phyloP scores from a whole-genome alignment of 2,113 vertebrate genomes.

The Raphicerus campestris region DNA sequence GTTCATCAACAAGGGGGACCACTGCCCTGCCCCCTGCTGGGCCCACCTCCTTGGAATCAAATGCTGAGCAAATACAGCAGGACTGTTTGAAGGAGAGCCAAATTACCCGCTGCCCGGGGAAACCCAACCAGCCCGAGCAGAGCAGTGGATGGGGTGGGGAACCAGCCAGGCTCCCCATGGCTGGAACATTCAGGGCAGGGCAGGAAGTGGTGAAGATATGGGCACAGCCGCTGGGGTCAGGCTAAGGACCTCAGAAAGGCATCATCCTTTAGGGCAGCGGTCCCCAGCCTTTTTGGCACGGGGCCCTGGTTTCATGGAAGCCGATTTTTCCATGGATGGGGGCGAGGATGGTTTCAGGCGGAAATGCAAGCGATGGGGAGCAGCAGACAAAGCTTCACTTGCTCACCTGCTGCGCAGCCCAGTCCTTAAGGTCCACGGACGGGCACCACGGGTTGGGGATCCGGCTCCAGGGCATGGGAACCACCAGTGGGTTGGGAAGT shows the following conservation, averaged over 20 bases:
- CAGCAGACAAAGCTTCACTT: neutral
- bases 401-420: neutral
- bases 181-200: neutral
- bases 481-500: neutral
- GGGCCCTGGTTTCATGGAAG: neutral
- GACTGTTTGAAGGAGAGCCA: neutral
- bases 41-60: neutral
- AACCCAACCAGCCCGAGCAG: neutral
- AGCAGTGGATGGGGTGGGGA: neutral
- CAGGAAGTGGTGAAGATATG: neutral
- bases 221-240: fast-evolving
- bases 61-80: neutral
- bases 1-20: too few species aligned
- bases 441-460: neutral
- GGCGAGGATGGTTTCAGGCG: neutral
- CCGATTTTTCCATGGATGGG: neutral
- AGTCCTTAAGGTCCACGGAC: fast-evolving
- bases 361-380: neutral
- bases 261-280: neutral
- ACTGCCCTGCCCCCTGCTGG: neutral
- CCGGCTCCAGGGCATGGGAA: neutral
- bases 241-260: neutral
- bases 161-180: neutral
- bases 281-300: neutral
- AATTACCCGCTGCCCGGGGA: constrained; percentile 5